Base-by-base conservation (phyloP, 2,797 vertebrate species). In the Bufotes viridis region DNA sequence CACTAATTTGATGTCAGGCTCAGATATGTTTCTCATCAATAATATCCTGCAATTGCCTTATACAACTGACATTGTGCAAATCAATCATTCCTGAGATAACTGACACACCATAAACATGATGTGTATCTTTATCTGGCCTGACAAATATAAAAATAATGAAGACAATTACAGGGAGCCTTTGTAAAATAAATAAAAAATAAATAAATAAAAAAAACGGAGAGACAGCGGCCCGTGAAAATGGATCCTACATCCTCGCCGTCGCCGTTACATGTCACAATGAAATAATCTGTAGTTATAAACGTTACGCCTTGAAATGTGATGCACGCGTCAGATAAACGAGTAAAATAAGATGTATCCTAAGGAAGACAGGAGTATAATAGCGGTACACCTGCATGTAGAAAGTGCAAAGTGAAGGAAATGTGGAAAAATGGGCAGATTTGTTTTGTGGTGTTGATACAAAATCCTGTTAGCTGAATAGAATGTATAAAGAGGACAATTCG, bases 21-120 rank as follows among this genome's bases (percentile, higher is more conserved):
- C 93, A n/a, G 91, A 92, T 92, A 91, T 90, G 90, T 93, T 91
- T 94, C 95, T 93, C 93, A 95, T 97, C 97, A 96, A 95, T 96
- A 97, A 96, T 93, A 94, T 93, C 93, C 91, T 86, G 94, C 94
- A 92, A 93, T 93, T 89, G 93, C 92, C 94, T 94, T 93, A 94
- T 93, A 90, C 93, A 70, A 63, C 53, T 55, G 82, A 87, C 85
- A 92, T 92, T 85, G 58, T 84, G 92, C 91, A 92, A 93, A 93
- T 91, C 92, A 88, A 90, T 92, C 93, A 92, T 91, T 87, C 91
- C 92, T 89, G 90, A 86, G 81, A 87, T 61, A 89, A 89, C 90
- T 79, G 88, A 91, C 89, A 82, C 89, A 88, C 90, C 80, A 85
- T 87, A 91, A 86, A 90, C 90, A 92, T 90, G 84, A 87, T 87